These are phyloP conservation scores for Potamilus streckersoni DNA, from an alignment of 1,140 invertebrate species.

Conservation along the genomic window DNA sequence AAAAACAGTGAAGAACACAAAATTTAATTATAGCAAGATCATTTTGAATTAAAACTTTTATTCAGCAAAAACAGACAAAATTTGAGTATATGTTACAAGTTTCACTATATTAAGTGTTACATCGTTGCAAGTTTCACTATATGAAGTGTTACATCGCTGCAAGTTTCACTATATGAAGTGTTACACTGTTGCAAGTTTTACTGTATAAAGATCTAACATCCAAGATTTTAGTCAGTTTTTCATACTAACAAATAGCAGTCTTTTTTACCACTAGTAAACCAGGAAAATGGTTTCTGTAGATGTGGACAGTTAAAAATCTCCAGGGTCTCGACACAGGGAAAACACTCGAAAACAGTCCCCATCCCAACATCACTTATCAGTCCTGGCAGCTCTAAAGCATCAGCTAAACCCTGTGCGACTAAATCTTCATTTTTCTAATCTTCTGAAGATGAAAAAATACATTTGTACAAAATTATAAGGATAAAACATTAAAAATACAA, in stretches of 20 bases:
- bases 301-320: conserved; percentile 52
- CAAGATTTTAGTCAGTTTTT: background rate
- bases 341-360: conserved; percentile 41
- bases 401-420: conserved; percentile 43
- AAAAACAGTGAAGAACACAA: too few relatives aligned
- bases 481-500: too few relatives aligned
- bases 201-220: background rate
- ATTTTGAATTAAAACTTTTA: too few relatives aligned
- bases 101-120: background rate
- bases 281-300: conserved; percentile 39
- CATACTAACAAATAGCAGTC: background rate
- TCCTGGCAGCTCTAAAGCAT: conserved; percentile 46
- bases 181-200: background rate
- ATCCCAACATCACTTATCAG: conserved; percentile 56
- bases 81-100: background rate
- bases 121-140: background rate
- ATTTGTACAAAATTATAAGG: too few relatives aligned
- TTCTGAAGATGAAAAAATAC: conserved; percentile 37
- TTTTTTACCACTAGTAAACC: conserved; percentile 45
- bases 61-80: too few relatives aligned
- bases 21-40: too few relatives aligned
- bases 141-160: background rate
- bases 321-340: conserved; percentile 38
- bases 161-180: background rate
- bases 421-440: conserved; percentile 45